Percentiles rank a stretch among this genome's conserved stretches.
These are phyloP conservation scores for Branchellion lobata DNA, from an alignment of 2,888 invertebrate genomes.

Conservation along the genomic window DNA sequence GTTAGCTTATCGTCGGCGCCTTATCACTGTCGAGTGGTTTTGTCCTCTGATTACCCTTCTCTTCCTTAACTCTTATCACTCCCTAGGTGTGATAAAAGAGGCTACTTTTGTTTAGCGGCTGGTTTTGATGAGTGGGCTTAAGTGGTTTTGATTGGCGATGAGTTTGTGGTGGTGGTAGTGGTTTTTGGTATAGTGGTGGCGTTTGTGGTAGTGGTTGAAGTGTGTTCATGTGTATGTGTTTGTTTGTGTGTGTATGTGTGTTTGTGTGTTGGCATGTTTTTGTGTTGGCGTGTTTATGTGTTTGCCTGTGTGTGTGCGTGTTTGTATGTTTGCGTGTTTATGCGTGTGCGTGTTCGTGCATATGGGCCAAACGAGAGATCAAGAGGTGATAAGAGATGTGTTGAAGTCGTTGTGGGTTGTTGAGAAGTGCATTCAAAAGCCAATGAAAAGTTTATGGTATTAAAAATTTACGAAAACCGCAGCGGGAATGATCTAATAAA, in stretches of 20 bases:
- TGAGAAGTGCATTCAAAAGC: background rate
- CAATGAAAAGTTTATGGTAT: background rate
- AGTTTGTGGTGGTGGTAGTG: background rate
- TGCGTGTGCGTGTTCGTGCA: background rate
- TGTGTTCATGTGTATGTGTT: background rate
- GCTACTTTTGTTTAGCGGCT: too few species aligned
- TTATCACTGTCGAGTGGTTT: too few species aligned
- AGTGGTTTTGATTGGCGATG: background rate
- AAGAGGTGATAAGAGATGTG: slow-evolving; percentile 5
- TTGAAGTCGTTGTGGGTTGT: background rate
- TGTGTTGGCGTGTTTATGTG: too few species aligned
- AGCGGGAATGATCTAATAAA: background rate
- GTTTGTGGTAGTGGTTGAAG: background rate
- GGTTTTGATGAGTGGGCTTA: background rate
- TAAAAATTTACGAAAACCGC: background rate
- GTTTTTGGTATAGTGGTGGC: background rate
- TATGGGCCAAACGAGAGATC: background rate
- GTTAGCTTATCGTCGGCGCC: too few species aligned
- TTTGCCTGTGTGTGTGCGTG: too few species aligned
- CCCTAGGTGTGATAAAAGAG: too few species aligned
- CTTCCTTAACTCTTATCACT: too few species aligned
- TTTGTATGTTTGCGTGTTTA: too few species aligned
- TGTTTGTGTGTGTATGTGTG: slow-evolving; percentile 7
- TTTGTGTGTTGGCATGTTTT: background rate
- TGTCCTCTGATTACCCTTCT: too few species aligned